Evolutionary conservation across 2,797 vertebrate species (phyloP), one percentile per base, ranked within the genome.

Genomic region (Chanos chanos): DNA sequence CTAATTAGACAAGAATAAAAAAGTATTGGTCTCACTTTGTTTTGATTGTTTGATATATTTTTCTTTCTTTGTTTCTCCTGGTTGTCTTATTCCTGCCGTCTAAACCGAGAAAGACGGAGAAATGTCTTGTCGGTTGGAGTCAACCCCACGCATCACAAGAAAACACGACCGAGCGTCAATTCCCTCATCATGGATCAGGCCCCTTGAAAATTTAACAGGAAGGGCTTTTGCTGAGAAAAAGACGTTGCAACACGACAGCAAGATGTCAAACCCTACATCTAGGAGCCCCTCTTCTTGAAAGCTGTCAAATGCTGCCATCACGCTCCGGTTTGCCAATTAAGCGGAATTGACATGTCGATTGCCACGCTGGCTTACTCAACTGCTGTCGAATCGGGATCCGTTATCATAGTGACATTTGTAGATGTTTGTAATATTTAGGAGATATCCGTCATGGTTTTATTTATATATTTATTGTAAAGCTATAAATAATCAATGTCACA

Each of bases 261-360:
- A 74, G 78, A 80, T 83, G 82, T 84, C 81, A 81, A 64, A 61
- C 77, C 70, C 70, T 68, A 78, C 72, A 82, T 82, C 77, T 79
- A 71, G 68, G 67, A 75, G 76, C 75, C 50, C 66, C 54, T 77
- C 72, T 65, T 67, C 72, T n/a, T 19, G 64, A 81, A 78, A 41
- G 61, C 79, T 82, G 81, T 85, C 85, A 87, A 66, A 71, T 49
- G 56, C 70, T 74, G 59, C n/a, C 70, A 49, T 68, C 68, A 74
- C 53, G 68, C 54, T 63, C 53, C 59, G 53, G 69, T 76, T 75
- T 71, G 77, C 82, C 85, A 89, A 87, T 88, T 89, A 81, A 80
- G 78, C 34, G 36, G 77, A 87, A 86, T 61, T 84, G 85, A 85
- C 82, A 82, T 75, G 79, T 57, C 71, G 65, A 78, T 73, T 81